Conservation (phyloP, 2,797 vertebrate species). For the Aselliscus stoliczkanus region DNA sequence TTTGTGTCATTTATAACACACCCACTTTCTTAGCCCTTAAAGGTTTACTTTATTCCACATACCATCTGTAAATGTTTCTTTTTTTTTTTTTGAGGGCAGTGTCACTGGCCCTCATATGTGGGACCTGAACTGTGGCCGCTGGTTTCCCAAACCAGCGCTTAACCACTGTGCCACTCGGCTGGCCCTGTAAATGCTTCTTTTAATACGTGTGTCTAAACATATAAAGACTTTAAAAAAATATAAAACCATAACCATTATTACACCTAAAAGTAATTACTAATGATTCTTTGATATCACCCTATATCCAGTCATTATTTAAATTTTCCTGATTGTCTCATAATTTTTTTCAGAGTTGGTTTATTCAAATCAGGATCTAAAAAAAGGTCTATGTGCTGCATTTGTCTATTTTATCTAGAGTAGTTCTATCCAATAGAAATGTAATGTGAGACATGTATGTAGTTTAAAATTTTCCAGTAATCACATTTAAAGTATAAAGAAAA, state of each 20-base stretch:
- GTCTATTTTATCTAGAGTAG: not conserved
- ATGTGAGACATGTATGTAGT: not conserved
- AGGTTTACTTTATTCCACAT: not conserved
- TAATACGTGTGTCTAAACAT: no score
- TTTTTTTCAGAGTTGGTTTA: not conserved
- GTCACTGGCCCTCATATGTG: no score
- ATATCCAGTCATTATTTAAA: not conserved
- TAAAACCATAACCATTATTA: not conserved
- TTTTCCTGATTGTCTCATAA: not conserved
- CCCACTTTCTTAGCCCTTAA: not conserved
- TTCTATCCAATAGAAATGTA: not conserved
- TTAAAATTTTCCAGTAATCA: not conserved
- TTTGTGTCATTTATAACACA: not conserved
- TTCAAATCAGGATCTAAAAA: not conserved
- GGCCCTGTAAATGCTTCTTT: no score
- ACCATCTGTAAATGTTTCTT: not conserved
- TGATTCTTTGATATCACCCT: not conserved
- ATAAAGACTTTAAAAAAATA: no score
- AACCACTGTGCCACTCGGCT: no score
- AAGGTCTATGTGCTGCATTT: not conserved
- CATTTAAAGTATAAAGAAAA: not conserved
- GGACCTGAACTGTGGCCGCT: no score
- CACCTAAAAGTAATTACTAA: not conserved
- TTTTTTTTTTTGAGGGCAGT: no score
- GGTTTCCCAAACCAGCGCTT: no score